phyloP scores from a whole-genome alignment of 2,888 invertebrate genomes.

The Hypolimnas misippus region DNA sequence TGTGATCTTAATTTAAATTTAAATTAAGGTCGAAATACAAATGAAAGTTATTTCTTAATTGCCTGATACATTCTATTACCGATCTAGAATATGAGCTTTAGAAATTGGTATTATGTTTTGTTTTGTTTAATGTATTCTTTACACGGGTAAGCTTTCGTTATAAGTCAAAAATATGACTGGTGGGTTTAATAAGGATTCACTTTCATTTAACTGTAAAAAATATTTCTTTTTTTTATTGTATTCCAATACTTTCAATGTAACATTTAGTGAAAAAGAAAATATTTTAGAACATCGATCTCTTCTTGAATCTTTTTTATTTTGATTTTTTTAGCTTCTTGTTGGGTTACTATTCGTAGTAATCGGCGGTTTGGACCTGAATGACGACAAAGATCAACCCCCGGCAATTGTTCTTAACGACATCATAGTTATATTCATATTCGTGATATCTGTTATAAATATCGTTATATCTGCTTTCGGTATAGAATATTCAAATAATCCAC shows the following conservation, averaged over 20 bases:
- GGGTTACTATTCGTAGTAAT: conserved; percentile 92
- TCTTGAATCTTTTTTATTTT: background rate
- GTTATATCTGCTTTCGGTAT: conserved; percentile 93
- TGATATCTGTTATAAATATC: conserved; percentile 92
- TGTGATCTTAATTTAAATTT: background rate
- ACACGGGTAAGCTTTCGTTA: too few species aligned
- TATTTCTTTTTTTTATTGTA: too few species aligned
- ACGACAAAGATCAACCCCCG: conserved; percentile 87
- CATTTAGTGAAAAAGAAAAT: too few species aligned
- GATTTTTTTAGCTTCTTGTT: conserved; percentile 88
- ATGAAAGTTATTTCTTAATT: too few species aligned
- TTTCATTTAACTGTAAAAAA: too few species aligned
- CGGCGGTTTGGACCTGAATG: conserved; percentile 92
- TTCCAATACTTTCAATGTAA: too few species aligned
- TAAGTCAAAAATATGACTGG: too few species aligned
- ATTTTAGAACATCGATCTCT: background rate
- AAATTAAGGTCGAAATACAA: background rate
- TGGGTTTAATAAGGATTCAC: too few species aligned
- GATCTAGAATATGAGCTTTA: too few species aligned
- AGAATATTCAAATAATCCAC: conserved; percentile 88
- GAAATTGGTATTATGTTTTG: too few species aligned
- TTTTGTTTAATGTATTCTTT: too few species aligned
- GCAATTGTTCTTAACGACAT: conserved; percentile 92
- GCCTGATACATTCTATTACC: too few species aligned
- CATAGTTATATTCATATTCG: conserved; percentile 91